Conservation (phyloP, 1,140 invertebrate genomes). For the Mya arenaria region DNA sequence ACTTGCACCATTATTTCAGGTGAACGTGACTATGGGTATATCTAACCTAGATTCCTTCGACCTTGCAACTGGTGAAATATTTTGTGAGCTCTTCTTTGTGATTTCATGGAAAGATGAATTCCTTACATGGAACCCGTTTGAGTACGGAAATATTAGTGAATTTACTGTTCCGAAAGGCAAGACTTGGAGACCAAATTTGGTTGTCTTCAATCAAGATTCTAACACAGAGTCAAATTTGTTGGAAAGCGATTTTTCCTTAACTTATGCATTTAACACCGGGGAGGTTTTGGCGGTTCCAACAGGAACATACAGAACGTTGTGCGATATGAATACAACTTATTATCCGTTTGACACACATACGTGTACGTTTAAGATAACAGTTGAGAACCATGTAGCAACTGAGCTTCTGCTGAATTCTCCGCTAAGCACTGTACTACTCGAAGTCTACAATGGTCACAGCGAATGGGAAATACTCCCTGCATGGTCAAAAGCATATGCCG, state of each 20-base stretch:
- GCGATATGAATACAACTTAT: background rate
- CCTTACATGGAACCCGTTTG: slow-evolving; percentile 13
- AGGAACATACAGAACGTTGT: slow-evolving; percentile 5
- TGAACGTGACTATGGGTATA: no score
- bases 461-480: slow-evolving; percentile 1
- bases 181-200: slow-evolving; percentile 4
- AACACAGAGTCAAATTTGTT: background rate
- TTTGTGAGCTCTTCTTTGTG: no score
- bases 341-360: slow-evolving; percentile 15
- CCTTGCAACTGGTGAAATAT: no score
- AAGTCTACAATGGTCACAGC: background rate
- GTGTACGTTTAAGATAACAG: background rate
- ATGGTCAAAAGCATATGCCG: background rate
- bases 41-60: no score
- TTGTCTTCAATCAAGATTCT: no score
- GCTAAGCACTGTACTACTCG: background rate
- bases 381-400: background rate
- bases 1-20: background rate
- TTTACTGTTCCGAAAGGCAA: background rate
- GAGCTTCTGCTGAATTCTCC: background rate
- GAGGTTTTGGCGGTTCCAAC: background rate
- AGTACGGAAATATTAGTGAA: background rate
- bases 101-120: slow-evolving; percentile 22
- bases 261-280: background rate
- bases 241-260: background rate